Evolutionary conservation across 2,113 vertebrate species (phyloP).

Genomic region (Scatophagus argus): DNA sequence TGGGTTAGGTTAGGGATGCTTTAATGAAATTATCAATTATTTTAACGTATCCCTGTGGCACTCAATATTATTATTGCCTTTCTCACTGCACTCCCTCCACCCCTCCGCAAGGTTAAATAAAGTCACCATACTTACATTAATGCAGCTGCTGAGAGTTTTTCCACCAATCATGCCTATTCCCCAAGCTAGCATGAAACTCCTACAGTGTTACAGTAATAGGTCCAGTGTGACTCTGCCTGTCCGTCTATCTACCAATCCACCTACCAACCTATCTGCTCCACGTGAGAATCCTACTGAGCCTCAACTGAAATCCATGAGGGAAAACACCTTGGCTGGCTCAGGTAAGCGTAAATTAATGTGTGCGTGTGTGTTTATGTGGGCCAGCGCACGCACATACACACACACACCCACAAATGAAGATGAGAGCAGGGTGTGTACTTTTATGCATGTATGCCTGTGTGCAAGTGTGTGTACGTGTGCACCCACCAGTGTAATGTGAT

Average conservation of each 20-base stretch:
- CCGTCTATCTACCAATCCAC: conserved; percentile 3
- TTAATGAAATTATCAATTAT: too few species aligned
- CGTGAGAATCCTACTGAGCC: conserved; percentile 43
- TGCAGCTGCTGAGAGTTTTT: neutral
- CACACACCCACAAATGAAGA: conserved; percentile 27
- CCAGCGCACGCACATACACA: conserved; percentile 27
- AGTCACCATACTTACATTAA: neutral
- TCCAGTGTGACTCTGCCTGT: conserved; percentile 8
- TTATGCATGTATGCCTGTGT: conserved; percentile 24
- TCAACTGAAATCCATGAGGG: conserved; percentile 74
- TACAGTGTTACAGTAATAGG: neutral
- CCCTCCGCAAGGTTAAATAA: neutral
- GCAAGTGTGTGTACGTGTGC: conserved; percentile 42
- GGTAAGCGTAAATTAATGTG: conserved; percentile 71
- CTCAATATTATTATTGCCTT: too few species aligned
- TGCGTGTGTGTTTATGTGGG: conserved; percentile 57
- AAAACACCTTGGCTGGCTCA: conserved; percentile 78
- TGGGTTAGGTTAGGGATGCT: too few species aligned
- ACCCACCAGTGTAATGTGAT: conserved; percentile 81
- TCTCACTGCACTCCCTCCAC: too few species aligned
- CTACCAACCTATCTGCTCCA: conserved; percentile 15
- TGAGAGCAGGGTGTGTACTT: conserved; percentile 33
- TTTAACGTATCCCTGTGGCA: too few species aligned
- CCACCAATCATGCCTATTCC: conserved; percentile 3
- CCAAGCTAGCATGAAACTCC: neutral